Evolutionary conservation across 2,113 vertebrate genomes (phyloP).

Genomic region (Pitta sordida): DNA sequence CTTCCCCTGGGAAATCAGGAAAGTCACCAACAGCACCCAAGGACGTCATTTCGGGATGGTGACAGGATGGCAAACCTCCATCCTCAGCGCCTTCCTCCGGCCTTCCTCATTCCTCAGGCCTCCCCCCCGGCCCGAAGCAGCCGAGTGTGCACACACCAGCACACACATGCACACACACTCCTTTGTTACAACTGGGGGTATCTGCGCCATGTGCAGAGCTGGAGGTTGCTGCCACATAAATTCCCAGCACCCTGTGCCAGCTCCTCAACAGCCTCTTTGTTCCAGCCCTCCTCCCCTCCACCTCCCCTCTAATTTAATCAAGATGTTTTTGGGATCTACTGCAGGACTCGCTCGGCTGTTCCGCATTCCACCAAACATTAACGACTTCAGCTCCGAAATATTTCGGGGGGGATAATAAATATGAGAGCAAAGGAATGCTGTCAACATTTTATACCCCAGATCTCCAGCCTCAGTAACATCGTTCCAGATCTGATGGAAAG

Average conservation of each 20-base stretch:
- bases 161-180: background rate
- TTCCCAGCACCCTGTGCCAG: constrained; percentile 38
- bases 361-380: constrained; percentile 64
- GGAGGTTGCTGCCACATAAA: constrained; percentile 59
- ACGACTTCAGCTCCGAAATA: constrained; percentile 59
- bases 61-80: background rate
- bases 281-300: constrained; percentile 55
- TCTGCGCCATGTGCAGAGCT: constrained; percentile 27
- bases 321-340: constrained; percentile 64
- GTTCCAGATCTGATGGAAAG: background rate
- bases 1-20: background rate
- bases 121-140: background rate
- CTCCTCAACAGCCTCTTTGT: constrained; percentile 72
- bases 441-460: background rate
- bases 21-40: background rate
- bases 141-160: background rate
- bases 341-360: constrained; percentile 32
- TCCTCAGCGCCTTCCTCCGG: background rate
- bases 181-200: constrained; percentile 28
- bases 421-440: constrained; percentile 10
- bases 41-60: background rate
- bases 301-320: constrained; percentile 71
- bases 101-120: background rate
- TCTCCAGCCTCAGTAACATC: background rate
- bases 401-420: constrained; percentile 14